A percentile compares a stretch with the other conserved stretches of the same genome.
Evolutionary conservation across 2,113 vertebrate genomes (phyloP).

Genomic region (Struthidea cinerea): DNA sequence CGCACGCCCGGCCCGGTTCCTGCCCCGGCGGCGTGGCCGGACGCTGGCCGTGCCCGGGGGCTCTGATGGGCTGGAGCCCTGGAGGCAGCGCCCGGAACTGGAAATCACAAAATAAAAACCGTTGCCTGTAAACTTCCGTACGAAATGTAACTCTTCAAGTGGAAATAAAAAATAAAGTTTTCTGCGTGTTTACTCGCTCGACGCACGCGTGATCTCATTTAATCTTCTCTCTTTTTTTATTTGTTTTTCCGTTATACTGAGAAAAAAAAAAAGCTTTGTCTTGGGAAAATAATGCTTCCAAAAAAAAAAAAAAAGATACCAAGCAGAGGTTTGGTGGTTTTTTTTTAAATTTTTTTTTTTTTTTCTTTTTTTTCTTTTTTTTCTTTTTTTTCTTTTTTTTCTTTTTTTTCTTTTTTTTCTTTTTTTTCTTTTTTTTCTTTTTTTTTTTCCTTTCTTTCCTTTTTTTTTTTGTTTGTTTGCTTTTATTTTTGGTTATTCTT

Average conservation of each 20-base stretch:
- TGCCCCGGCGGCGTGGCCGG: too few relatives aligned
- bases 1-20: too few relatives aligned
- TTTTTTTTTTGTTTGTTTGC: not conserved
- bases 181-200: not conserved
- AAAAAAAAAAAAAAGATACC: not conserved
- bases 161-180: not conserved
- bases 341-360: not conserved
- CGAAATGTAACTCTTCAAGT: not conserved
- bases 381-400: too few relatives aligned
- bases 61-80: not conserved
- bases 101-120: not conserved
- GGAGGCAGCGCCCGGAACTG: not conserved
- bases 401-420: too few relatives aligned
- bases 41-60: not conserved
- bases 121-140: not conserved
- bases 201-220: accelerated
- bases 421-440: too few relatives aligned
- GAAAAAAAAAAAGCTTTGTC: not conserved
- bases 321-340: too few relatives aligned
- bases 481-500: too few relatives aligned
- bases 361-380: too few relatives aligned
- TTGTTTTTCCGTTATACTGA: not conserved
- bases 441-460: too few relatives aligned
- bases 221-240: too few relatives aligned
- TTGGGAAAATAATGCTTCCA: not conserved